Evolutionary conservation across 2,888 invertebrate genomes (phyloP).

Genomic region (Cyclophora albipunctata): DNA sequence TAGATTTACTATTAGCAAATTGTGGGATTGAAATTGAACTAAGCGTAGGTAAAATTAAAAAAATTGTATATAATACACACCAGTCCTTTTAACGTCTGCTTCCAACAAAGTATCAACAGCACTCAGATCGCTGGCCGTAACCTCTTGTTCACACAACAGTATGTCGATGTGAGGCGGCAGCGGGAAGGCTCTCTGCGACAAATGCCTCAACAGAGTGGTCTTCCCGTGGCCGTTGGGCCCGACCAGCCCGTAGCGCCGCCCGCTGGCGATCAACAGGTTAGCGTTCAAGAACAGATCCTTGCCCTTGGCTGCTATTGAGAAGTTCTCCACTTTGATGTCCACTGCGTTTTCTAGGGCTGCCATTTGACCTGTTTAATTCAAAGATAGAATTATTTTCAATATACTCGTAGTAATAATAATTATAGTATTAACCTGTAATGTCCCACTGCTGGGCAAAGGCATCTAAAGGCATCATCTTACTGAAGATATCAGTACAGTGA

Average conservation of each 20-base stretch:
- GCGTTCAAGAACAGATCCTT: constrained; percentile 98
- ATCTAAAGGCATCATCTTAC: too few species aligned
- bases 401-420: too few species aligned
- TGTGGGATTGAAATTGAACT: too few species aligned
- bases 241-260: constrained; percentile 96
- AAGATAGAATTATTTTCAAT: background rate
- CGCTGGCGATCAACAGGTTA: constrained; percentile 92
- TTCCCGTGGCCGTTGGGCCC: constrained; percentile 99
- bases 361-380: constrained; percentile 75
- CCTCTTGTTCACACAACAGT: constrained; percentile 98
- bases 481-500: too few species aligned
- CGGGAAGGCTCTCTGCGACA: constrained; percentile 91
- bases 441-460: too few species aligned
- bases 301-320: constrained; percentile 97
- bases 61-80: constrained; percentile 24
- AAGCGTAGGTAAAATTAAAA: too few species aligned
- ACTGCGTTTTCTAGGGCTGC: constrained; percentile 92
- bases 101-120: constrained; percentile 96
- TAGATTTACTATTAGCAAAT: too few species aligned
- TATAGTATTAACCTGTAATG: too few species aligned
- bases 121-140: constrained; percentile 93
- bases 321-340: constrained; percentile 98
- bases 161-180: constrained; percentile 97
- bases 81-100: constrained; percentile 92
- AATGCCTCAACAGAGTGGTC: constrained; percentile 95